Conservation (phyloP, 1,140 invertebrate species). For the Atta cephalotes region DNA sequence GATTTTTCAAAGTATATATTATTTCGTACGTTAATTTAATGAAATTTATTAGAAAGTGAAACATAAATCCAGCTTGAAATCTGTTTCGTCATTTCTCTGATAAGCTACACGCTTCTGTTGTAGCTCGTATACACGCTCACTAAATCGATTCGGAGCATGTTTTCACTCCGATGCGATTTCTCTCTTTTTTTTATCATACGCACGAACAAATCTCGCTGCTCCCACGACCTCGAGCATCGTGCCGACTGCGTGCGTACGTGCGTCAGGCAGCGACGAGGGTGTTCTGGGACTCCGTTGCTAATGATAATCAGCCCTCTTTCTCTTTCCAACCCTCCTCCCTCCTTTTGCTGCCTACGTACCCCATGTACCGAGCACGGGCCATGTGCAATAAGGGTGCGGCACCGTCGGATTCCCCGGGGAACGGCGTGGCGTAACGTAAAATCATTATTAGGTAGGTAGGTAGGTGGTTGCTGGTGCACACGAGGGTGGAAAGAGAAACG, state of each 20-base stretch:
- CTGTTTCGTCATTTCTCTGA: slow-evolving; percentile 11
- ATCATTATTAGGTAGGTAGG: slow-evolving; percentile 86
- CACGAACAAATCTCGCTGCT: slow-evolving; percentile 64
- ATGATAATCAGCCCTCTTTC: slow-evolving; percentile 84
- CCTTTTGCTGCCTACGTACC: slow-evolving; percentile 43
- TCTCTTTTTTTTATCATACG: slow-evolving; percentile 47
- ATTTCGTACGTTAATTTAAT: not conserved
- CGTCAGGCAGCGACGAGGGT: slow-evolving; percentile 70
- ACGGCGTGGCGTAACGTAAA: slow-evolving; percentile 85
- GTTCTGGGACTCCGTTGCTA: slow-evolving; percentile 80
- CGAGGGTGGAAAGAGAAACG: slow-evolving; percentile 70
- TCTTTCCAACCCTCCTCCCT: slow-evolving; percentile 52
- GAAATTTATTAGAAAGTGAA: not conserved
- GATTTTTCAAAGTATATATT: not conserved
- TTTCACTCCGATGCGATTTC: slow-evolving; percentile 27
- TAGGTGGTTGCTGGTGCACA: slow-evolving; percentile 81
- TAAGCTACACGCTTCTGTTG: not conserved
- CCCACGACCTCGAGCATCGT: slow-evolving; percentile 61
- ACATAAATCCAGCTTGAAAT: slow-evolving; percentile 21
- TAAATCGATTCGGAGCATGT: slow-evolving; percentile 31
- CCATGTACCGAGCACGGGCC: slow-evolving; percentile 78
- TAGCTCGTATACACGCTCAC: slow-evolving; percentile 22
- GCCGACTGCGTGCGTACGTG: slow-evolving; percentile 71
- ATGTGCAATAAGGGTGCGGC: slow-evolving; percentile 86
- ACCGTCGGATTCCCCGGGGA: slow-evolving; percentile 83